These are phyloP conservation scores for Mormyrus lacerda DNA, from an alignment of 2,113 vertebrate species.

Conservation along the genomic window DNA sequence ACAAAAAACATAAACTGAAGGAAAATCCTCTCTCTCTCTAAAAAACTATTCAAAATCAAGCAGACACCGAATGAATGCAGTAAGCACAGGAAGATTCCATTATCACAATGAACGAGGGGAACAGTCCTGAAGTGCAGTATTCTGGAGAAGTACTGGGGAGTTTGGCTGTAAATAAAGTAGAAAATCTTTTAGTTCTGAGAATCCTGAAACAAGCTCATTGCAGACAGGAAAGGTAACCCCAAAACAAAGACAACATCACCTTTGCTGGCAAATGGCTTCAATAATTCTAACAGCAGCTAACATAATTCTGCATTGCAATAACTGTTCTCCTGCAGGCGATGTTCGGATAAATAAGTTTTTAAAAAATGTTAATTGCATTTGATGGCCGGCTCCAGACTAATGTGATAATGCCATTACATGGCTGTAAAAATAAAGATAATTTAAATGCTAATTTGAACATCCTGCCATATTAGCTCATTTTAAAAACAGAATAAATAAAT, in stretches of 20 bases:
- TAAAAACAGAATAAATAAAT: slow-evolving; percentile 62
- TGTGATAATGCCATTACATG: slow-evolving; percentile 60
- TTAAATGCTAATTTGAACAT: slow-evolving; percentile 68
- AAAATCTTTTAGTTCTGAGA: not conserved
- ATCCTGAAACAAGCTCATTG: slow-evolving; percentile 35
- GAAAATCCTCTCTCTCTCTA: not conserved
- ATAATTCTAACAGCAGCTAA: slow-evolving; percentile 66
- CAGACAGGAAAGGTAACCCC: not conserved
- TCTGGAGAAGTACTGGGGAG: not conserved
- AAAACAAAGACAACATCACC: slow-evolving; percentile 38
- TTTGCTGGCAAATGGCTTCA: slow-evolving; percentile 57
- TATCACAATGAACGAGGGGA: not conserved
- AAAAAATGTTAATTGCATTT: slow-evolving; percentile 72
- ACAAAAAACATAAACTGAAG: not conserved
- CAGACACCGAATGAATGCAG: not conserved
- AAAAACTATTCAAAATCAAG: not conserved
- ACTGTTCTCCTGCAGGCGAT: slow-evolving; percentile 61
- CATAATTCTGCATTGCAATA: slow-evolving; percentile 63
- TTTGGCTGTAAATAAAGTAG: not conserved
- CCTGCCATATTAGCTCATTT: slow-evolving; percentile 56
- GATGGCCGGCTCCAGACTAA: slow-evolving; percentile 66
- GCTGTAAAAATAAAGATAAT: slow-evolving; percentile 62
- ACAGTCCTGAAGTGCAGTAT: not conserved
- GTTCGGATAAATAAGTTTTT: slow-evolving; percentile 62
- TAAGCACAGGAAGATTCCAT: not conserved